Evolutionary conservation across 2,888 invertebrate species (phyloP).

Genomic region (Portevinia maculata): DNA sequence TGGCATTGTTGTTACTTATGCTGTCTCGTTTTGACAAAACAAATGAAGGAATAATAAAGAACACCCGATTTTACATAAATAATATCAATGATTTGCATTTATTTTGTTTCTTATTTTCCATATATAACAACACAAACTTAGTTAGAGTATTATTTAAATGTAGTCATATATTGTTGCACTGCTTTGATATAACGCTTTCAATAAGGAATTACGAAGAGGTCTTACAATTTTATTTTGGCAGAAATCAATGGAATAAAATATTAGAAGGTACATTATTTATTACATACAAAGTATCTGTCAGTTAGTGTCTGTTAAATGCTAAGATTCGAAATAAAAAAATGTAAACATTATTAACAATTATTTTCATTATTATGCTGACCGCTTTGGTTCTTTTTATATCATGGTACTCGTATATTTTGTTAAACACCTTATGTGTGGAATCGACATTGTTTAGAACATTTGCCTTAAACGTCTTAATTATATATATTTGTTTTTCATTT

Average conservation of each 20-base stretch:
- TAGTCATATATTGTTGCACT: slow-evolving; percentile 44
- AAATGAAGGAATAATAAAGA: not conserved
- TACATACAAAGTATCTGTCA: slow-evolving; percentile 61
- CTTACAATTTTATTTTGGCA: slow-evolving; percentile 55
- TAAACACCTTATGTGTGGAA: slow-evolving; percentile 27
- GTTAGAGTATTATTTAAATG: slow-evolving; percentile 59
- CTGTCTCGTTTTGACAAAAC: too few species aligned
- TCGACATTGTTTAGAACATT: slow-evolving; percentile 68
- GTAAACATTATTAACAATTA: slow-evolving; percentile 41
- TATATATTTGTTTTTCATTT: slow-evolving; percentile 24
- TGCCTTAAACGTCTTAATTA: slow-evolving; percentile 60
- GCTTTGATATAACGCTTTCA: slow-evolving; percentile 36
- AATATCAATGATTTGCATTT: slow-evolving; percentile 54
- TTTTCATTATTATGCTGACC: slow-evolving; percentile 39
- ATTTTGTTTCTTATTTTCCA: slow-evolving; percentile 41
- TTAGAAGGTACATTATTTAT: slow-evolving; percentile 67
- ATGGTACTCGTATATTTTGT: slow-evolving; percentile 39
- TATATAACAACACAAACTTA: slow-evolving; percentile 71
- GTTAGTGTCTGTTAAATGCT: slow-evolving; percentile 67
- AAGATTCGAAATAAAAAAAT: slow-evolving; percentile 51
- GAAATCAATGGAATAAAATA: slow-evolving; percentile 70
- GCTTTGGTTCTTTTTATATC: slow-evolving; percentile 53
- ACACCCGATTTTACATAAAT: slow-evolving; percentile 47
- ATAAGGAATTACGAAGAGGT: slow-evolving; percentile 59
- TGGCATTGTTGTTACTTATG: too few species aligned